These are phyloP conservation scores for Electrophaes corylata DNA, from an alignment of 2,888 invertebrate genomes.

Conservation along the genomic window DNA sequence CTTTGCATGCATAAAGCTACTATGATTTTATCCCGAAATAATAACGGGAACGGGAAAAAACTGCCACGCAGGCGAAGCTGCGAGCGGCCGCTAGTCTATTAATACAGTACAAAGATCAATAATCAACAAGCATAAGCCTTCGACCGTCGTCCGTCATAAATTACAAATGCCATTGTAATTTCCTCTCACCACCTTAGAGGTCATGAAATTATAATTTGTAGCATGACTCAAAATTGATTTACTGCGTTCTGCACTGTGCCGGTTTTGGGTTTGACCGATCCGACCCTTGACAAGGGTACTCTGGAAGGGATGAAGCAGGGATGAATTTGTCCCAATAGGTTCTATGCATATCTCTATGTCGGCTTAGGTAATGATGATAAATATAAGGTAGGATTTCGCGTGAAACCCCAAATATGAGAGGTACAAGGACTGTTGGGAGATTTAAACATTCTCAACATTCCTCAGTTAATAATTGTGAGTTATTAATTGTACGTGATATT, in stretches of 20 bases:
- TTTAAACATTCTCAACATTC: slow-evolving; percentile 1
- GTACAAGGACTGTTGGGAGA: slow-evolving; percentile 1
- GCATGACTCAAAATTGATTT: slow-evolving; percentile 37
- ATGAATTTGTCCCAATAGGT: slow-evolving; percentile 44
- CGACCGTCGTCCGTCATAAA: slow-evolving; percentile 24
- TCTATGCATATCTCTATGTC: slow-evolving; percentile 42
- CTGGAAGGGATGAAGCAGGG: slow-evolving; percentile 37
- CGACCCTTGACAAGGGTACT: slow-evolving; percentile 41
- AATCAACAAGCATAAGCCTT: slow-evolving; percentile 19
- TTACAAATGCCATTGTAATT: slow-evolving; percentile 20
- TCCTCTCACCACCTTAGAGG: slow-evolving; percentile 33
- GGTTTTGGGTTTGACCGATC: slow-evolving; percentile 24
- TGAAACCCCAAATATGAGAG: slow-evolving; percentile 12
- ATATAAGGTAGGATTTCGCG: slow-evolving; percentile 30
- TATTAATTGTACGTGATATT: too few species aligned
- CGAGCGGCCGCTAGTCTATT: too few species aligned
- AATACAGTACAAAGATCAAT: neutral
- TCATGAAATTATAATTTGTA: slow-evolving; percentile 38
- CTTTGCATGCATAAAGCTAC: too few species aligned
- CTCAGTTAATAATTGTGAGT: neutral
- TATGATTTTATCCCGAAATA: too few species aligned
- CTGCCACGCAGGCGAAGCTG: too few species aligned
- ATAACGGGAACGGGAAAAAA: too few species aligned
- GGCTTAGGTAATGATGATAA: slow-evolving; percentile 41
- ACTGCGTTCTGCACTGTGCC: slow-evolving; percentile 36